Evolutionary conservation across 2,888 invertebrate genomes (phyloP).

Genomic region (Ypsolopha sequella): DNA sequence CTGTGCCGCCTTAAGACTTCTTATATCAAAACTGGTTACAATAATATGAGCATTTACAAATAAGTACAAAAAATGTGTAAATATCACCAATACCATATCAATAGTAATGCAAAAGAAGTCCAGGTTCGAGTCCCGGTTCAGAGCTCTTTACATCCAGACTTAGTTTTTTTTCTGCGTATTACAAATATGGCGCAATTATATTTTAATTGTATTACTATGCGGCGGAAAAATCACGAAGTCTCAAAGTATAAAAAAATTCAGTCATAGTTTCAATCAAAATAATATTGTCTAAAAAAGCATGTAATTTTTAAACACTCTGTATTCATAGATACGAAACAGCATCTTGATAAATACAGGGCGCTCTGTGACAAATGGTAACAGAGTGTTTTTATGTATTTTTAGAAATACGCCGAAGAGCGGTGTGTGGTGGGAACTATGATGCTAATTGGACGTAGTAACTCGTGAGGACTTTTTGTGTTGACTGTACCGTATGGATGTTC

Average conservation of each 20-base stretch:
- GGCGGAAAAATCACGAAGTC: neutral
- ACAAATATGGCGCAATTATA: no score
- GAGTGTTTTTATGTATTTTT: slow-evolving; percentile 68
- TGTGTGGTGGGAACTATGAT: slow-evolving; percentile 24
- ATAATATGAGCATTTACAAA: no score
- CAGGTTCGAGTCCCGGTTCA: no score
- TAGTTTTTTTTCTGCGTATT: no score
- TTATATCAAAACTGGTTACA: no score
- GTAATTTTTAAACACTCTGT: slow-evolving; percentile 5
- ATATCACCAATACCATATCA: no score
- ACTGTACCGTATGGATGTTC: neutral
- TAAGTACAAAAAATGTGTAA: no score
- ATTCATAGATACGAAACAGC: slow-evolving; percentile 11
- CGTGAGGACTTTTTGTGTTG: neutral
- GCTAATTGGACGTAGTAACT: slow-evolving; percentile 53
- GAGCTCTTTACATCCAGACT: no score
- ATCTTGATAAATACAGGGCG: slow-evolving; percentile 67
- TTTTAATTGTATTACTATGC: no score
- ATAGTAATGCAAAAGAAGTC: no score
- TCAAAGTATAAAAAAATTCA: slow-evolving; percentile 5
- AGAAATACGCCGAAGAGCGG: slow-evolving; percentile 35
- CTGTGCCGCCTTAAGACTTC: no score
- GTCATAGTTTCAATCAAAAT: neutral
- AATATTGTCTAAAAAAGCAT: neutral
- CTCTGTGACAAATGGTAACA: slow-evolving; percentile 65